Conservation (phyloP, 1,140 invertebrate species). For the Nylanderia fulva region DNA sequence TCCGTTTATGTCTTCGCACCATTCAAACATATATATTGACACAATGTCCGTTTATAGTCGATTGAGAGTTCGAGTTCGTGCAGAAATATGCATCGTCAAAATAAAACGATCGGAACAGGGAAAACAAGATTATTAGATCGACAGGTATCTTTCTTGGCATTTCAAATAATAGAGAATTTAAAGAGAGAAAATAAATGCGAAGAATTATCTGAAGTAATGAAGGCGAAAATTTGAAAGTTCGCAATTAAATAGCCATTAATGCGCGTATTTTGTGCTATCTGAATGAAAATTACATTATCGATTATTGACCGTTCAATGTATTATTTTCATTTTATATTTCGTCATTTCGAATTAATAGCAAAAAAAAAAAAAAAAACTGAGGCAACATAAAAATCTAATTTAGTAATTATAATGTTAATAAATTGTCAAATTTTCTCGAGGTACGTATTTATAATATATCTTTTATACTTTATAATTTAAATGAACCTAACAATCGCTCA, state of each 20-base stretch:
- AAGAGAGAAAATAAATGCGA: not conserved
- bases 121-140: not conserved
- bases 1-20: constrained; percentile 34
- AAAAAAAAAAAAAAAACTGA: not conserved
- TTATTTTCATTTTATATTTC: not conserved
- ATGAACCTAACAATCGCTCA: not conserved
- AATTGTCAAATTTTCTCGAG: not conserved
- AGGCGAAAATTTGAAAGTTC: not conserved
- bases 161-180: not conserved
- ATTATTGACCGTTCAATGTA: not conserved
- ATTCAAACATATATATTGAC: constrained; percentile 46
- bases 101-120: not conserved
- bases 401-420: too few relatives aligned
- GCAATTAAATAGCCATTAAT: not conserved
- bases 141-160: not conserved
- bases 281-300: not conserved
- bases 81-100: constrained; percentile 56
- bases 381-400: not conserved
- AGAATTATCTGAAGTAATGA: not conserved
- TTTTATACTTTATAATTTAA: not conserved
- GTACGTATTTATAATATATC: not conserved
- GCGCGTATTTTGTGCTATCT: not conserved
- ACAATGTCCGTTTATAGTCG: constrained; percentile 39
- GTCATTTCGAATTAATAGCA: not conserved
- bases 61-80: not conserved